A percentile compares a stretch with the other conserved stretches of the same genome.
phyloP scores from a whole-genome alignment of 2,113 vertebrate species.

The Trochalopteron elliotii region DNA sequence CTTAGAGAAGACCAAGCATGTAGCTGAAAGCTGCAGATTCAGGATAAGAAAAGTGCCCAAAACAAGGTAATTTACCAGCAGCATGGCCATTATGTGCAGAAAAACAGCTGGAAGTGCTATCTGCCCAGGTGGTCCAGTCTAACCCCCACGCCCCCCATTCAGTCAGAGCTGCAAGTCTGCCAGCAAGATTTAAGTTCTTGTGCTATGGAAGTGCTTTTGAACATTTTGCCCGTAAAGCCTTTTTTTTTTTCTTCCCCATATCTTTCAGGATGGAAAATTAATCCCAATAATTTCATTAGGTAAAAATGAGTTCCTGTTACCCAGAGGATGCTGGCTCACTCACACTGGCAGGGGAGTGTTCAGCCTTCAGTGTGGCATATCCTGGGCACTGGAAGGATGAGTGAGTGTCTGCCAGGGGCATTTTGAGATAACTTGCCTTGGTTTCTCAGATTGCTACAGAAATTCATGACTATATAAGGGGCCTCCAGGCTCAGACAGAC shows the following conservation, averaged over 20 bases:
- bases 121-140: not conserved
- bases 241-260: rapidly evolving
- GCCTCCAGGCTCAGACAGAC: not conserved
- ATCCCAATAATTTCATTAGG: not conserved
- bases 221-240: not conserved
- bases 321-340: not conserved
- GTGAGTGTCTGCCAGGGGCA: not conserved
- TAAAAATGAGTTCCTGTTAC: not conserved
- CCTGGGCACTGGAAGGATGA: not conserved
- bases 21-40: not conserved
- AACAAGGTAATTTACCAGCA: not conserved
- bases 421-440: not conserved
- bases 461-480: not conserved
- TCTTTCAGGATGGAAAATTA: not conserved
- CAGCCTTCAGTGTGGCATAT: not conserved
- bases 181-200: not conserved
- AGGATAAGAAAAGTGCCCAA: not conserved
- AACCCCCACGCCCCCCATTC: rapidly evolving
- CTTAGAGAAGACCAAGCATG: not conserved
- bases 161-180: not conserved
- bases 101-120: not conserved
- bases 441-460: not conserved
- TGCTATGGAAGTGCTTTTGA: not conserved
- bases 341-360: rapidly evolving
- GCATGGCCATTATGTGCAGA: not conserved